These are phyloP conservation scores for Notocelia uddmanniana DNA, from an alignment of 2,888 invertebrate species.

Conservation along the genomic window DNA sequence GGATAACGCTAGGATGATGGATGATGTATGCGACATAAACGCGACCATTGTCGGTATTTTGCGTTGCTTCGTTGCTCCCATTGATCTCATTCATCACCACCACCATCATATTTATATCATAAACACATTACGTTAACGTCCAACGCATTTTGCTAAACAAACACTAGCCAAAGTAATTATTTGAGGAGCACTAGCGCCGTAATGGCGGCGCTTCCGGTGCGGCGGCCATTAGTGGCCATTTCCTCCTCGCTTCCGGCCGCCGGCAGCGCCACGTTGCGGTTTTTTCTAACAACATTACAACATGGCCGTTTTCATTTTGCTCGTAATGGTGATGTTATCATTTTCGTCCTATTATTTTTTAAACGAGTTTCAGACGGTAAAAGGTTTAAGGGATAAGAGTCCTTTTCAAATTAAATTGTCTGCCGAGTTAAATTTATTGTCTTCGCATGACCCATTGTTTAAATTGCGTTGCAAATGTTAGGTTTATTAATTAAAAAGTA, in stretches of 20 bases:
- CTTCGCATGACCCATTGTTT: background rate
- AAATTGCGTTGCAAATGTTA: background rate
- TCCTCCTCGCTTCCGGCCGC: conserved; percentile 77
- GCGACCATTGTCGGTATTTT: background rate
- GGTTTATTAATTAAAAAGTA: no score
- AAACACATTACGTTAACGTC: conserved; percentile 3
- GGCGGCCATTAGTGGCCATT: conserved; percentile 83
- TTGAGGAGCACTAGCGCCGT: conserved; percentile 79
- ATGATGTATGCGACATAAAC: no score
- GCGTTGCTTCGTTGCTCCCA: background rate
- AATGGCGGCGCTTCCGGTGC: conserved; percentile 80
- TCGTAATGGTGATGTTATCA: conserved; percentile 57
- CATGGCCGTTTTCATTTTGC: conserved; percentile 45
- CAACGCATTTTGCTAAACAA: conserved; percentile 44
- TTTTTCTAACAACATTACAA: conserved; percentile 45
- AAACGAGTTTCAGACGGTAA: conserved; percentile 46
- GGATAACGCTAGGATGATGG: no score
- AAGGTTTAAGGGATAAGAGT: conserved; percentile 38
- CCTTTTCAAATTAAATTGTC: conserved; percentile 34
- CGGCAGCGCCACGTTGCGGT: conserved; percentile 62
- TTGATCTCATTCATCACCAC: background rate
- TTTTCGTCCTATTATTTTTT: conserved; percentile 50
- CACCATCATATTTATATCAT: background rate
- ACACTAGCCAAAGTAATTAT: conserved; percentile 71
- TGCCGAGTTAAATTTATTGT: background rate